These are phyloP conservation scores for Epizoanthus ramosus DNA, from an alignment of 92 coral and sea anemone species.

Conservation along the genomic window DNA sequence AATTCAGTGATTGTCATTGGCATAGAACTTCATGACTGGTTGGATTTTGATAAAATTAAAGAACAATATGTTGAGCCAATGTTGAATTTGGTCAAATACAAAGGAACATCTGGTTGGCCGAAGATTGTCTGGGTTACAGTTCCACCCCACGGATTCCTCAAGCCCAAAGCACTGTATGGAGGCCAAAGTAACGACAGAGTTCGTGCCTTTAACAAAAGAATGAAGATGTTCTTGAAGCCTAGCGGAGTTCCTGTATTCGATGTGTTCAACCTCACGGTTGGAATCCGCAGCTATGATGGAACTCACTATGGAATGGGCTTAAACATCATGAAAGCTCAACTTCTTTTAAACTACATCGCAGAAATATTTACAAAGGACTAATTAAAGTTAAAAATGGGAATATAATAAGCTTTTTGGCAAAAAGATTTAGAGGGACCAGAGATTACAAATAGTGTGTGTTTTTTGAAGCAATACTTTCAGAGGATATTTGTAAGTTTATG, in stretches of 20 bases:
- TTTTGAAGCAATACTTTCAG: too few species aligned
- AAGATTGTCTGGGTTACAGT: constrained; percentile 60
- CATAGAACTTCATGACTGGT: constrained; percentile 54
- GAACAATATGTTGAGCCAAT: constrained; percentile 51
- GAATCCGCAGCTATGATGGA: constrained; percentile 74
- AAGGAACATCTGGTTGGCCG: constrained; percentile 53
- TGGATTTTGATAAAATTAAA: constrained; percentile 25
- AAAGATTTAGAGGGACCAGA: too few species aligned
- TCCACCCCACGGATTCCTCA: constrained; percentile 64
- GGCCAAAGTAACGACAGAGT: constrained; percentile 46
- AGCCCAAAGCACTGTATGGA: constrained; percentile 44
- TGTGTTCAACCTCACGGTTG: constrained; percentile 57
- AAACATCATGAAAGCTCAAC: constrained; percentile 66
- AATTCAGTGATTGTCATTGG: constrained; percentile 58
- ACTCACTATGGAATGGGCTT: constrained; percentile 74
- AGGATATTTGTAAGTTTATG: too few species aligned
- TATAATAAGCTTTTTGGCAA: too few species aligned
- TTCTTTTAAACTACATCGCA: constrained; percentile 59
- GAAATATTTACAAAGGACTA: not conserved
- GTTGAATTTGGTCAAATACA: constrained; percentile 33
- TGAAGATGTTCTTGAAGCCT: constrained; percentile 44
- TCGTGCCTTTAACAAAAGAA: constrained; percentile 37
- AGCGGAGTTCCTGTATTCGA: constrained; percentile 56
- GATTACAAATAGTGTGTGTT: too few species aligned
- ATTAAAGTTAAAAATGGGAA: too few species aligned